A percentile compares a stretch with the other conserved stretches of the same genome.
Conservation (phyloP, 1,140 invertebrate species). For the Magallana ariakensis region DNA sequence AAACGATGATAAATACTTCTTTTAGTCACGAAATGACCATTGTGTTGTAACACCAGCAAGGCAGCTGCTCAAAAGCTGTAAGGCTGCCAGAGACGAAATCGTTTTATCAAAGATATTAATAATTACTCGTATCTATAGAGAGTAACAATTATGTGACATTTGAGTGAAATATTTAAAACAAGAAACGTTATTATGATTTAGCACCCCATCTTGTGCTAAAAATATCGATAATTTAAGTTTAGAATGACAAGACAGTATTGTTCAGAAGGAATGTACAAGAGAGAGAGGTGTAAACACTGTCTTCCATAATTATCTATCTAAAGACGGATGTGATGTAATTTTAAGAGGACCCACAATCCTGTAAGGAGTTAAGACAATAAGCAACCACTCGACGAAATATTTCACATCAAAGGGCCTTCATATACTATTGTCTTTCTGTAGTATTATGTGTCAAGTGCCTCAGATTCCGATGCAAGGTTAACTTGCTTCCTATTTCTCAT, state of each 20-base stretch:
- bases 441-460: conserved; percentile 31
- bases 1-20: no score
- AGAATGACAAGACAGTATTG: background rate
- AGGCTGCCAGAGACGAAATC: no score
- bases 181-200: no score
- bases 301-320: background rate
- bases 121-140: no score
- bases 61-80: no score
- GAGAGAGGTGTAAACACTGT: background rate
- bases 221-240: no score
- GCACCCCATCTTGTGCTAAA: no score
- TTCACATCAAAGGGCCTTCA: conserved; percentile 5
- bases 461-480: conserved; percentile 14
- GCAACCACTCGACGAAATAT: conserved; percentile 22
- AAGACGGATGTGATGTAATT: conserved; percentile 3
- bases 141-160: no score
- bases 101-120: no score
- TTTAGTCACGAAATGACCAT: no score
- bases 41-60: no score
- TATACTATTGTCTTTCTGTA: conserved; percentile 3
- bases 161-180: no score
- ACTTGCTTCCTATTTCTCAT: conserved; percentile 25
- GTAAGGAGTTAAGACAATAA: background rate
- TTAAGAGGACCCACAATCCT: background rate
- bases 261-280: background rate